These are phyloP conservation scores for Spizaetus ornatus DNA, from an alignment of 2,113 vertebrate species.

Conservation along the genomic window DNA sequence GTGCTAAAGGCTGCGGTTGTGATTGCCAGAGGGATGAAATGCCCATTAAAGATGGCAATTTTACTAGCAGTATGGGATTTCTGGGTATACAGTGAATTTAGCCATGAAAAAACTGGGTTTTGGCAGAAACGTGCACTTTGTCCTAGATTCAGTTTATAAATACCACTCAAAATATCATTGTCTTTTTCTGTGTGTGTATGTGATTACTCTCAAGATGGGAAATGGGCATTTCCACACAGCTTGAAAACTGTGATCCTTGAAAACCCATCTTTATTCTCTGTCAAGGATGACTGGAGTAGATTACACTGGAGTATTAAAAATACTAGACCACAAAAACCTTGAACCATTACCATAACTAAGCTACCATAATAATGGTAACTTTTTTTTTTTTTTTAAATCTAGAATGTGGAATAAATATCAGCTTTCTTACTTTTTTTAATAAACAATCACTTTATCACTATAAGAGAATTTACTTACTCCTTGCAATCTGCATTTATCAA, in stretches of 20 bases:
- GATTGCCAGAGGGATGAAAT: background rate
- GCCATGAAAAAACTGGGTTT: background rate
- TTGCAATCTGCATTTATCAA: constrained; percentile 65
- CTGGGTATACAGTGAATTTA: background rate
- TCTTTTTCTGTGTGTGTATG: background rate
- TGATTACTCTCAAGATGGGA: background rate
- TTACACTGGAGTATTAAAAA: constrained; percentile 32
- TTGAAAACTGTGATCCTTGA: constrained; percentile 31
- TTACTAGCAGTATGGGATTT: background rate
- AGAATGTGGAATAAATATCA: background rate
- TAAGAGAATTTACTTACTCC: constrained; percentile 33
- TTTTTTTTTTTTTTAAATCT: background rate
- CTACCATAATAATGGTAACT: background rate
- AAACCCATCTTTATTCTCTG: constrained; percentile 27
- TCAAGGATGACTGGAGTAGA: constrained; percentile 18
- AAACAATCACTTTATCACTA: background rate
- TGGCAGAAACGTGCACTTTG: background rate
- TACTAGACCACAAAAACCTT: constrained; percentile 14
- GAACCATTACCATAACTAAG: background rate
- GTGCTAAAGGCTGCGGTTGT: background rate
- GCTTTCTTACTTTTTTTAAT: background rate
- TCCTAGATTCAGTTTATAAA: constrained; percentile 22
- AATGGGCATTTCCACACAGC: constrained; percentile 26
- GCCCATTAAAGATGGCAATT: constrained; percentile 13
- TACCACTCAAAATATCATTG: background rate